Evolutionary conservation across 2,113 vertebrate species (phyloP), one percentile per base, ranked within the genome.

Genomic region (Plotosus lineatus): DNA sequence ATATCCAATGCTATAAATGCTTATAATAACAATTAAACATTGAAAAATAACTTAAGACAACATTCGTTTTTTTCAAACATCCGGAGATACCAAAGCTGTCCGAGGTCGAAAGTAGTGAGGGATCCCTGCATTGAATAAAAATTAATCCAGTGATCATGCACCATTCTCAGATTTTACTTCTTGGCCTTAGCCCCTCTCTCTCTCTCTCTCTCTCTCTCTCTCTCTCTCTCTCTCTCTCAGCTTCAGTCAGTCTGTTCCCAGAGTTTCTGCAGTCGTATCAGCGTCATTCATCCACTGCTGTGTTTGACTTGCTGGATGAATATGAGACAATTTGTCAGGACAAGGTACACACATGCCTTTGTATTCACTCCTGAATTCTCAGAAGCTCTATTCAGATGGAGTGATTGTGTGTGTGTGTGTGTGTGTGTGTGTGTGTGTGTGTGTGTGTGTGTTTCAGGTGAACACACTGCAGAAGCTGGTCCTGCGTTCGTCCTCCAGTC

Each of bases 291-390:
- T 97, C 96, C 80, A 95, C 94, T 76, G 95, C 95, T 0, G 91
- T 98, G 87, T 99, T 99, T 66, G 97, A 98, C 26, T 94, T 99
- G 48, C 89, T 98, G 60, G 96, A 96, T 83, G 94, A 97, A 0
- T 99, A 97, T 86, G 97, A 99, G 90, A 84, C 81, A 10, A 93
- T 95, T 82, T 98, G 97, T 88, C 92, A 89, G 85, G 94, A 90
- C 46, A 97, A 98, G 94, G 95, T 95, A 90, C 86, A 66, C 36
- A 46, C 42, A 65, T 33, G 21, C 12, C 26, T 38, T 42, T 60
- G 3, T 44, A 14, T 44, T n/a, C 6, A 42, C 26, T 48, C 5
- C 31, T 48, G 19, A 17, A 31, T 6, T 17, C 66, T 71, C 3
- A 31, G 44, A 14, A 48, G 15, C 26, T 1, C 3, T 46, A 2